Evolutionary conservation across 1,140 invertebrate species (phyloP).

Genomic region (Ectropis grisescens): DNA sequence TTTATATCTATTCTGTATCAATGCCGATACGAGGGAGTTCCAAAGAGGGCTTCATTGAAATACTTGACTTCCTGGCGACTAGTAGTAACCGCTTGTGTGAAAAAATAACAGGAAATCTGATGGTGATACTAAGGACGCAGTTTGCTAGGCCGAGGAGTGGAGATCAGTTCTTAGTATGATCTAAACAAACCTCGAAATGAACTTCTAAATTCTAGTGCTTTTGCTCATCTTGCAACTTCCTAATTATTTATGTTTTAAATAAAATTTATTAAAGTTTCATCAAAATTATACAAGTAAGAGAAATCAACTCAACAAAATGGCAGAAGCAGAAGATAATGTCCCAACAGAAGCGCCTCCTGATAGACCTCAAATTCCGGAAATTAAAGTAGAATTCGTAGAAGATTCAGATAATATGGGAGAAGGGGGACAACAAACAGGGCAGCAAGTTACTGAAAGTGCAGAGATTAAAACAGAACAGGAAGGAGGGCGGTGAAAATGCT

Average conservation of each 20-base stretch:
- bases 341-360: too few relatives aligned
- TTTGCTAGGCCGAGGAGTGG: constrained; percentile 33
- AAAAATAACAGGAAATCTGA: constrained; percentile 46
- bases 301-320: constrained; percentile 3
- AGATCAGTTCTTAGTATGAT: constrained; percentile 46
- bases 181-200: constrained; percentile 1
- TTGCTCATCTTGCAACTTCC: neutral
- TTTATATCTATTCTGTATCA: too few relatives aligned
- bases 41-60: constrained; percentile 36
- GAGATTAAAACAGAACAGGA: too few relatives aligned
- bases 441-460: too few relatives aligned
- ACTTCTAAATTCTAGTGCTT: too few relatives aligned
- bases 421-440: constrained; percentile 7
- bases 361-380: too few relatives aligned
- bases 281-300: constrained; percentile 2
- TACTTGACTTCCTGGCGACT: constrained; percentile 39
- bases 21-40: too few relatives aligned
- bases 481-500: too few relatives aligned
- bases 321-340: constrained; percentile 11
- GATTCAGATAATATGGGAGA: too few relatives aligned
- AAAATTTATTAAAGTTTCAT: neutral
- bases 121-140: constrained; percentile 26
- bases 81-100: constrained; percentile 40
- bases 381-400: too few relatives aligned
- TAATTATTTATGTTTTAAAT: neutral